These are phyloP conservation scores for Caenorhabditis wallacei DNA, from an alignment of 2,888 invertebrate species.

Conservation along the genomic window DNA sequence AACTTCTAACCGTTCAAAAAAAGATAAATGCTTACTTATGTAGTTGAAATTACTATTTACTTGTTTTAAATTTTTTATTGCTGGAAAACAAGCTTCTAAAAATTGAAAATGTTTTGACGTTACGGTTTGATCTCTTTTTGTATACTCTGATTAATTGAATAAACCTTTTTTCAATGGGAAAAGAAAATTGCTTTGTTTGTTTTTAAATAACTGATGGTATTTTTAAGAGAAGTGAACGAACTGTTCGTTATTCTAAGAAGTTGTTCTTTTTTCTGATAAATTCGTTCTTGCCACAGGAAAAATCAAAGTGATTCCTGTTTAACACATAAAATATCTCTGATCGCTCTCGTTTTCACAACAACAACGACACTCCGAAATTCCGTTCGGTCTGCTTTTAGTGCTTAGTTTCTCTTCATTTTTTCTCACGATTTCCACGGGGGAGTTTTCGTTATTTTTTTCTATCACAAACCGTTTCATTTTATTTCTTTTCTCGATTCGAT, in stretches of 20 bases:
- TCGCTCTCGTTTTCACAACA: background rate
- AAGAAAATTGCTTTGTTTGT: too few species aligned
- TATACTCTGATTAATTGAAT: constrained; percentile 5
- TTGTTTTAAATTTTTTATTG: background rate
- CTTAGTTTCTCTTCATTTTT: background rate
- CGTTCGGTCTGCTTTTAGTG: background rate
- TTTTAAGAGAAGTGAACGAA: too few species aligned
- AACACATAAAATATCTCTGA: background rate
- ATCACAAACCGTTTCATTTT: background rate
- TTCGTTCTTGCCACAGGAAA: too few species aligned
- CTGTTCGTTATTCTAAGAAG: too few species aligned
- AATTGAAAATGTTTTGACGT: constrained; percentile 21
- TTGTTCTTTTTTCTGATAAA: too few species aligned
- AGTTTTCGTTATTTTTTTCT: constrained; percentile 20
- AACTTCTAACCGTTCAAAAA: constrained; percentile 4
- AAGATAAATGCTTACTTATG: constrained; percentile 67
- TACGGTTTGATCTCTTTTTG: constrained; percentile 52
- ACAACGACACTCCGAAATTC: too few species aligned
- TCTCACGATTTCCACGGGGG: constrained; percentile 40
- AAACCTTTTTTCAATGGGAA: too few species aligned
- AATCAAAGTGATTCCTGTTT: too few species aligned
- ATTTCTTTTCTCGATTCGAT: constrained; percentile 3
- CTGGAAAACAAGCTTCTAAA: background rate
- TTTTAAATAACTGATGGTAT: too few species aligned
- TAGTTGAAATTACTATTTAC: constrained; percentile 17